A percentile compares a stretch with the other conserved stretches of the same genome.
These are phyloP conservation scores for Mercenaria mercenaria DNA, from an alignment of 1,140 invertebrate genomes.

Conservation along the genomic window DNA sequence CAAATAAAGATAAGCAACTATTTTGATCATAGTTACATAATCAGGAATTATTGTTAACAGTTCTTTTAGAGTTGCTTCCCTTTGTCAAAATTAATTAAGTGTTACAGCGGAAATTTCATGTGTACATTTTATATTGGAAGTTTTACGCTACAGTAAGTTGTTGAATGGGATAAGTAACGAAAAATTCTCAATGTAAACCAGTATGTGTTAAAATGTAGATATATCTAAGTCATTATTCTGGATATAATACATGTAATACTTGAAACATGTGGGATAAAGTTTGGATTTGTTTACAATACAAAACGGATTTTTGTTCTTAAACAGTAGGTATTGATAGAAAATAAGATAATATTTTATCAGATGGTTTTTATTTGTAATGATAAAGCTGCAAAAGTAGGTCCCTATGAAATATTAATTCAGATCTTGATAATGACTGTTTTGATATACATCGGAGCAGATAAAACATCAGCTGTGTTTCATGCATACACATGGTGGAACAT, in stretches of 20 bases:
- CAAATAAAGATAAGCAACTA: too few relatives aligned
- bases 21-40: too few relatives aligned
- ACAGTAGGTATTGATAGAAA: slow-evolving; percentile 1
- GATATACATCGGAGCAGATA: too few relatives aligned
- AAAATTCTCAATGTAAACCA: slow-evolving; percentile 2
- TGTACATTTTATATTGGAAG: slow-evolving; percentile 25
- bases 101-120: slow-evolving; percentile 40
- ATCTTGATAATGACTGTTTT: too few relatives aligned
- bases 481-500: too few relatives aligned
- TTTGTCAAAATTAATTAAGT: background rate
- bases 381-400: background rate
- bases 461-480: too few relatives aligned
- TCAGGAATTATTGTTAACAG: background rate
- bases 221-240: background rate
- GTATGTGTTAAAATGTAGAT: slow-evolving; percentile 10
- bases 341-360: background rate
- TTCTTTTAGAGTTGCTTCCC: background rate
- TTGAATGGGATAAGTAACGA: slow-evolving; percentile 33
- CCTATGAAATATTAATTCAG: too few relatives aligned
- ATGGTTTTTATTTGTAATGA: background rate
- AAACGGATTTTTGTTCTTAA: slow-evolving; percentile 8
- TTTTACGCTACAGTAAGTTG: slow-evolving; percentile 40
- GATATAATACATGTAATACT: background rate
- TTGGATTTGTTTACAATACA: background rate
- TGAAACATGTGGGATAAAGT: slow-evolving; percentile 34